phyloP scores from a whole-genome alignment of 1,140 invertebrate species.

The Drosophila ananassae region DNA sequence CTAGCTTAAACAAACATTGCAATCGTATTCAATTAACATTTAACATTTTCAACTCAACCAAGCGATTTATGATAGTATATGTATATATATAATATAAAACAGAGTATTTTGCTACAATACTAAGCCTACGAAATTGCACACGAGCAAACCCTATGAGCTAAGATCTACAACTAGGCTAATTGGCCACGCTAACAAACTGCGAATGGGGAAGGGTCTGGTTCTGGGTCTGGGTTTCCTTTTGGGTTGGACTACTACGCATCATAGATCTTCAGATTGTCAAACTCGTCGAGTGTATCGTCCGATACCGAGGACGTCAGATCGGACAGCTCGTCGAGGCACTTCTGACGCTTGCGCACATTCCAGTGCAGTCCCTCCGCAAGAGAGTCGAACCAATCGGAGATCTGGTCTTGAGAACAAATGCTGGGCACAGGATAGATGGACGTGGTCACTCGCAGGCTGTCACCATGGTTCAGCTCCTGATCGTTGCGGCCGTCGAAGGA shows the following conservation, averaged over 20 bases:
- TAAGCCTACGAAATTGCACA: conserved; percentile 59
- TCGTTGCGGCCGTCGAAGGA: conserved; percentile 97
- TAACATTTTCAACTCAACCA: conserved; percentile 70
- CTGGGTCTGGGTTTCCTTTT: conserved; percentile 4
- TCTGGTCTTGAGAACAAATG: conserved; percentile 97
- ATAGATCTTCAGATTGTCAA: conserved; percentile 85
- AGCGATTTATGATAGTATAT: conserved; percentile 35
- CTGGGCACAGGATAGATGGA: conserved; percentile 98
- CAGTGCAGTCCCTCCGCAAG: conserved; percentile 97
- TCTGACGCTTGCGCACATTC: conserved; percentile 97
- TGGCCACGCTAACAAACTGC: conserved; percentile 38
- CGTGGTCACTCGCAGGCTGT: conserved; percentile 97
- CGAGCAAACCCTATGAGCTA: conserved; percentile 46
- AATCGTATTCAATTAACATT: conserved; percentile 49
- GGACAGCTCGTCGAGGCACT: conserved; percentile 93
- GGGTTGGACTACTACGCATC: conserved; percentile 47
- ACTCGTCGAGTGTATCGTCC: conserved; percentile 91
- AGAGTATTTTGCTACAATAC: conserved; percentile 60
- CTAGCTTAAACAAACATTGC: conserved; percentile 64
- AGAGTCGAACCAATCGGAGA: conserved; percentile 98
- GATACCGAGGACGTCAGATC: conserved; percentile 93
- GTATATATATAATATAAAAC: conserved; percentile 59
- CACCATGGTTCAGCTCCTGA: conserved; percentile 95
- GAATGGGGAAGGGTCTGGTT: conserved; percentile 19
- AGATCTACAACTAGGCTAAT: conserved; percentile 54